Base-by-base conservation (phyloP, 2,113 vertebrate species). In the Scatophagus argus region DNA sequence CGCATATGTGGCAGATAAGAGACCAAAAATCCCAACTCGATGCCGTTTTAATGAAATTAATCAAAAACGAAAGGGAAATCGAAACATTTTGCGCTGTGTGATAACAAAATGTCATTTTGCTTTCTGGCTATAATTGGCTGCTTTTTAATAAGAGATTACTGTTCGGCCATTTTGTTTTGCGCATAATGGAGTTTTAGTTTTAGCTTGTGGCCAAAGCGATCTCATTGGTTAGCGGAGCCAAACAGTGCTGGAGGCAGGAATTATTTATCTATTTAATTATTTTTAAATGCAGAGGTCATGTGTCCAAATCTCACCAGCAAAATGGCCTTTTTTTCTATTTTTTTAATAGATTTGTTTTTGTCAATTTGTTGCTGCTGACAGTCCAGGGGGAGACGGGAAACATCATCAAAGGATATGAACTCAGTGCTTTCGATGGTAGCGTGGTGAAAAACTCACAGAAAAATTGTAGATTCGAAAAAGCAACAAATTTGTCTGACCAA, bases 21-120 rank as follows among this genome's bases (percentile, higher is more conserved):
- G 63, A 82, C 59, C 39, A 49, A 39, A 80, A 84, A 65, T 73
- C 80, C 63, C 64, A 76, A 85, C 68, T 81, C 54, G 6, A 46
- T 83, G 79, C 74, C 39, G 75, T 84, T 87, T 84, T 82, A 87
- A 87, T 85, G 73, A 89, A 89, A 87, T 85, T 61, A 87, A 89
- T 77, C 74, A 87, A 85, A 82, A 59, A 79, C n/a, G 21, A 62
- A 39, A 4, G 74, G 74, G 77, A 87, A 84, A 89, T 87, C 43
- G 25, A 86, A 84, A 80, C 78, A 83, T 85, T 88, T 87, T 44
- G 49, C 51, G 25, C 36, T 16, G 7, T 32, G 73, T 77, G 87
- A 86, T 85, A 88, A 89, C 80, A 82, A 52, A 91, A 82, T 77
- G 80, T 62, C 17, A 82, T 85, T 86, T 85, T 87, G 55, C 77